Percentiles rank a stretch among this genome's conserved stretches.
Conservation (phyloP, 2,888 invertebrate species). For the Xylota sylvarum region DNA sequence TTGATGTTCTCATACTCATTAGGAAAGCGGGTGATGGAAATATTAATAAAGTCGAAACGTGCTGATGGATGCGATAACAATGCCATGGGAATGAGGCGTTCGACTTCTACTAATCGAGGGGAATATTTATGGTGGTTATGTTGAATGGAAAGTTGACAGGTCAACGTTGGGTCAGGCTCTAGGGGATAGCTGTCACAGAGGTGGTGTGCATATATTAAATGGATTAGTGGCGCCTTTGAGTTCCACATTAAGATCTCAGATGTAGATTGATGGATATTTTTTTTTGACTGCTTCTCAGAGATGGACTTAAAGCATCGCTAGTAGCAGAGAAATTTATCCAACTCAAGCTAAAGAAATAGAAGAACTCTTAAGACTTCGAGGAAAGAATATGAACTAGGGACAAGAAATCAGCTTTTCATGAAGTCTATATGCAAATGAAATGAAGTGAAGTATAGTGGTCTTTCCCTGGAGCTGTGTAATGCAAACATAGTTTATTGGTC, state of each 20-base stretch:
- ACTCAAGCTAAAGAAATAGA: no score
- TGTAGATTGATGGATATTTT: not conserved
- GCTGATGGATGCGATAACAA: constrained; percentile 14
- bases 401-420: no score
- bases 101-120: not conserved
- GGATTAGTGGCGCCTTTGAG: not conserved
- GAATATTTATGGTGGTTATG: not conserved
- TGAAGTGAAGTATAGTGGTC: no score
- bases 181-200: not conserved
- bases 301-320: no score
- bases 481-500: no score
- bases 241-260: not conserved
- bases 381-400: no score
- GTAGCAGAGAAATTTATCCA: no score
- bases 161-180: not conserved
- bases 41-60: constrained; percentile 39
- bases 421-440: no score
- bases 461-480: no score
- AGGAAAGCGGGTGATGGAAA: constrained; percentile 39
- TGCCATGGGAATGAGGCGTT: constrained; percentile 34
- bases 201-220: not conserved
- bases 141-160: not conserved
- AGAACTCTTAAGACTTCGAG: no score
- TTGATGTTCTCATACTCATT: constrained; percentile 57
- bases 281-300: not conserved